Percentiles rank a stretch among this genome's conserved stretches.
Conservation (phyloP, 1,140 invertebrate genomes). For the Drosophila miranda region DNA sequence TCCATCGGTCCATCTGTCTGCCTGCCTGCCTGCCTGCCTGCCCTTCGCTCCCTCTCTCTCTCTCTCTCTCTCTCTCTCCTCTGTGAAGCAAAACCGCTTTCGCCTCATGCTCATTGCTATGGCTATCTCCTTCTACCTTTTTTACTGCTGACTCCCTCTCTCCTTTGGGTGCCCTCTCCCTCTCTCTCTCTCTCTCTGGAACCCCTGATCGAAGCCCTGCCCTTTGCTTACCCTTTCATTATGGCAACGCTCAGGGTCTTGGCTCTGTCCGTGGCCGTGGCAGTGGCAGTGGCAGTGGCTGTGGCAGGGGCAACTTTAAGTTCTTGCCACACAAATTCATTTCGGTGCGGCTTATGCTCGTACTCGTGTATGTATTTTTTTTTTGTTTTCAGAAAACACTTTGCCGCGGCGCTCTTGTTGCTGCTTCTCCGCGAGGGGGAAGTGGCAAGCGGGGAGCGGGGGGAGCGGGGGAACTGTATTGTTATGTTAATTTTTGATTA, state of each 20-base stretch:
- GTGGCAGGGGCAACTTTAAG: conserved; percentile 48
- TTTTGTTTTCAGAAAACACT: conserved; percentile 50
- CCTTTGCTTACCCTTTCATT: conserved; percentile 73
- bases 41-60: background rate
- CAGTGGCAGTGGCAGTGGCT: conserved; percentile 28
- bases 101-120: too few species aligned
- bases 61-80: background rate
- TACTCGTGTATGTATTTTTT: conserved; percentile 23
- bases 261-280: conserved; percentile 16
- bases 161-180: conserved; percentile 34
- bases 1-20: conserved; percentile 18
- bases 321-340: conserved; percentile 66
- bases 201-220: conserved; percentile 9
- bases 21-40: conserved; percentile 27
- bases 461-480: conserved; percentile 32
- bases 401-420: conserved; percentile 23
- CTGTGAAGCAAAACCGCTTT: conserved; percentile 17
- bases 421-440: background rate
- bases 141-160: background rate
- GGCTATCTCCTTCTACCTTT: too few species aligned
- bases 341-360: conserved; percentile 40
- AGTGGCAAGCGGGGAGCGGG: too few species aligned
- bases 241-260: conserved; percentile 33
- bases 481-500: conserved; percentile 79
- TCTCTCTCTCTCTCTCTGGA: background rate